Conservation (phyloP, 2,888 invertebrate genomes). For the Nymphalis polychloros region DNA sequence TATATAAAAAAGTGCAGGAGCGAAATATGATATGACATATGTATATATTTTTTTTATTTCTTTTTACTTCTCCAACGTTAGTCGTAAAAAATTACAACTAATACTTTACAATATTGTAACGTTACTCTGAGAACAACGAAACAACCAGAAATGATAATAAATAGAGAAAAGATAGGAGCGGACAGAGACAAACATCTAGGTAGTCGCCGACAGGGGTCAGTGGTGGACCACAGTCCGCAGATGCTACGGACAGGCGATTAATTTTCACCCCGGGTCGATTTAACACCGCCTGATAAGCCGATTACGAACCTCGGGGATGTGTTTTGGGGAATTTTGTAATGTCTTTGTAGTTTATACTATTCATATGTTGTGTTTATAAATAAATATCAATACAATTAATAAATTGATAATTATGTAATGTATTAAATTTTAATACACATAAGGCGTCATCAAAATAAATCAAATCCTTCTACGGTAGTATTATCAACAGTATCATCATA, state of each 20-base stretch:
- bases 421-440: background rate
- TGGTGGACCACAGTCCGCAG: conserved; percentile 69
- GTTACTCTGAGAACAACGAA: background rate
- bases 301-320: conserved; percentile 41
- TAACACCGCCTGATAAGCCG: conserved; percentile 50
- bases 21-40: background rate
- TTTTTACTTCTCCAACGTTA: no score
- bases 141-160: conserved; percentile 28
- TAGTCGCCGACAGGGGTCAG: conserved; percentile 64
- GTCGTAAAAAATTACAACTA: background rate
- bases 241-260: conserved; percentile 80
- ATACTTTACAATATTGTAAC: background rate
- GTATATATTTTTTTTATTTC: no score
- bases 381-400: no score
- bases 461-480: background rate
- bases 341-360: background rate
- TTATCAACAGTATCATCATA: conserved; percentile 8
- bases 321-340: conserved; percentile 13
- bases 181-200: conserved; percentile 45
- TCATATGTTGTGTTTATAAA: no score
- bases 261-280: conserved; percentile 60
- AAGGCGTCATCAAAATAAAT: background rate
- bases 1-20: background rate
- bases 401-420: no score
- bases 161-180: conserved; percentile 33